A percentile compares a stretch with the other conserved stretches of the same genome.
Conservation (phyloP, 2,888 invertebrate genomes). For the Tholera decimalis region DNA sequence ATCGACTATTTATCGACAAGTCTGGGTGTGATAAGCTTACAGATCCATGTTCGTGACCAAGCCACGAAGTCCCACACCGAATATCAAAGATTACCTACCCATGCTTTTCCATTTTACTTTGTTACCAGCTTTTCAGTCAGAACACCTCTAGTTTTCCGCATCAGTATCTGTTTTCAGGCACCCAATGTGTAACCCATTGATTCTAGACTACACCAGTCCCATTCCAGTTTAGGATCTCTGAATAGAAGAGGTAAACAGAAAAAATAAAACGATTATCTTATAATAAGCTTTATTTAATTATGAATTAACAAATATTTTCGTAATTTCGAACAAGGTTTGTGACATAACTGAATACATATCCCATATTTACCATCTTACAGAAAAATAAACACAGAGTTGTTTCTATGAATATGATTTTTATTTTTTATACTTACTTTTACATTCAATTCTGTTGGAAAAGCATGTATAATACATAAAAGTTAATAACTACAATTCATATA, state of each 20-base stretch:
- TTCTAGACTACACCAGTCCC: background rate
- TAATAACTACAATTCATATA: constrained; percentile 88
- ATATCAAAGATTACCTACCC: too few species aligned
- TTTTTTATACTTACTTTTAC: constrained; percentile 90
- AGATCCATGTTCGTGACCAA: too few species aligned
- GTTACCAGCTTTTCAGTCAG: too few species aligned
- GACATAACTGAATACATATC: constrained; percentile 91
- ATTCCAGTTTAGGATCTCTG: background rate
- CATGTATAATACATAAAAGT: constrained; percentile 90
- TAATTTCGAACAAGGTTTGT: constrained; percentile 91
- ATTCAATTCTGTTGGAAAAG: constrained; percentile 88
- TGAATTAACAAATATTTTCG: constrained; percentile 91
- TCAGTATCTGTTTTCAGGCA: too few species aligned
- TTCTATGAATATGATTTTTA: constrained; percentile 90
- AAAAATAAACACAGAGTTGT: constrained; percentile 90
- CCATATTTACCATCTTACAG: constrained; percentile 86
- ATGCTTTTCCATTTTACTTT: too few species aligned
- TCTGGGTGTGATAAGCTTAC: too few species aligned
- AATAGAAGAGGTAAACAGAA: constrained; percentile 17
- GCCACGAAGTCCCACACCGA: too few species aligned
- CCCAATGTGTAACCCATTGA: too few species aligned
- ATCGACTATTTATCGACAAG: too few species aligned
- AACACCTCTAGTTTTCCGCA: too few species aligned
- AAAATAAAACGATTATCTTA: constrained; percentile 89
- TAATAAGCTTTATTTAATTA: constrained; percentile 92